A percentile compares a stretch with the other conserved stretches of the same genome.
Conservation (phyloP, 2,797 vertebrate genomes). For the Huso huso region DNA sequence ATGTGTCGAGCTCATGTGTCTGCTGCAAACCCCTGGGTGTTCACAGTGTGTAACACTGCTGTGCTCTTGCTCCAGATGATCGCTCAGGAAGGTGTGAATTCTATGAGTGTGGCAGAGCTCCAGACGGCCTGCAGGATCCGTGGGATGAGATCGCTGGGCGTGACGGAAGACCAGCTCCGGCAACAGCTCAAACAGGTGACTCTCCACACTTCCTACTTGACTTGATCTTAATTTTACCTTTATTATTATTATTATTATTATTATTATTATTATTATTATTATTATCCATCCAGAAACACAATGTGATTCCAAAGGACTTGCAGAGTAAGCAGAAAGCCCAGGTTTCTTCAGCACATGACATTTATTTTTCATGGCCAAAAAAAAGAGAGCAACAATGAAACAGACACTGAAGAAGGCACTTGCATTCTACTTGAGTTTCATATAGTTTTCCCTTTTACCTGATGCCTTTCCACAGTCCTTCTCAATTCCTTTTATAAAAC, state of each 20-base stretch:
- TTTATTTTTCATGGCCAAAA: too few relatives aligned
- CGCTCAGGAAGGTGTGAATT: conserved; percentile 72
- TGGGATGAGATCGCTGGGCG: conserved; percentile 86
- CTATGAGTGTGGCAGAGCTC: conserved; percentile 77
- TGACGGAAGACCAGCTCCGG: conserved; percentile 80
- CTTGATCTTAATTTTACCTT: neutral
- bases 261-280: too few relatives aligned
- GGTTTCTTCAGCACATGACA: too few relatives aligned
- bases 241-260: too few relatives aligned
- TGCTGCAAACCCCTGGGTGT: neutral
- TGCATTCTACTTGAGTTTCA: too few relatives aligned
- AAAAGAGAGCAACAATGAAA: too few relatives aligned
- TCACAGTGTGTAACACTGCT: too few relatives aligned
- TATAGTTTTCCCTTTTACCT: too few relatives aligned
- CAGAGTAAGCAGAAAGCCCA: neutral
- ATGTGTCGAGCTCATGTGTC: neutral
- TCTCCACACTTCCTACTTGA: neutral
- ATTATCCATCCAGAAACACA: too few relatives aligned
- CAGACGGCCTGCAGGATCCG: conserved; percentile 79
- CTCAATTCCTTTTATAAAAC: too few relatives aligned
- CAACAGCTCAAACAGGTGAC: conserved; percentile 78
- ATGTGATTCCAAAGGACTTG: neutral
- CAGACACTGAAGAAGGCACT: too few relatives aligned
- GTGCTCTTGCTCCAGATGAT: conserved; percentile 68
- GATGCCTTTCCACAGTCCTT: too few relatives aligned